Evolutionary conservation across 2,113 vertebrate species (phyloP).

Genomic region (Macroglossus sobrinus): DNA sequence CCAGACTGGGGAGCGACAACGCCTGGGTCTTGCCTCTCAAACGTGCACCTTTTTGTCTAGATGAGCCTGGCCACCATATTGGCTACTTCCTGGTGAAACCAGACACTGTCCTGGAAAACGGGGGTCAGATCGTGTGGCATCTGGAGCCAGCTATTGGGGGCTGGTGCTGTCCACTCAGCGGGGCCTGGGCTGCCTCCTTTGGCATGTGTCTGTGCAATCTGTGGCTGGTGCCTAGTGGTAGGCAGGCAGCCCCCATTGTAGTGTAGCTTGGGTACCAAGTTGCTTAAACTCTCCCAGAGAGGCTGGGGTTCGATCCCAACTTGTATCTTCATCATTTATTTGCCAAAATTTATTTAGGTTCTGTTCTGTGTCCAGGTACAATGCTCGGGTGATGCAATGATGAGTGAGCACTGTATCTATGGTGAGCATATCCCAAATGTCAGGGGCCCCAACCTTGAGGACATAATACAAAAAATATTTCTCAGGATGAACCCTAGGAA

Average conservation of each 20-base stretch:
- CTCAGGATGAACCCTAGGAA: not conserved
- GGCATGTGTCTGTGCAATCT: not conserved
- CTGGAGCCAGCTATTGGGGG: not conserved
- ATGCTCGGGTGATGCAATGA: not conserved
- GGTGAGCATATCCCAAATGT: not conserved
- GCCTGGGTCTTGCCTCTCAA: accelerated
- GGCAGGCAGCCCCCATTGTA: not conserved
- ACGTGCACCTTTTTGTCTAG: not conserved
- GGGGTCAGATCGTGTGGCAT: not conserved
- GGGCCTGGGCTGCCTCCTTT: not conserved
- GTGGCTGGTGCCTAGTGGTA: not conserved
- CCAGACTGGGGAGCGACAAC: not conserved
- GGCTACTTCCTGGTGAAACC: not conserved
- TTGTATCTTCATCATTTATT: not conserved
- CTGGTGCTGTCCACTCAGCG: not conserved
- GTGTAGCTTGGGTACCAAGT: not conserved
- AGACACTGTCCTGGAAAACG: not conserved
- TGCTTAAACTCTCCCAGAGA: not conserved
- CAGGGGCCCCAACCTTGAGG: not conserved
- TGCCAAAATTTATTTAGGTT: too few relatives aligned
- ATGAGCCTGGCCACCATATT: not conserved
- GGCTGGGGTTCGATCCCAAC: not conserved
- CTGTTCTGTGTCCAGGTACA: not conserved
- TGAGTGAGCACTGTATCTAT: not conserved
- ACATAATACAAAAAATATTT: not conserved